phyloP scores from a whole-genome alignment of 2,888 invertebrate genomes.

The Megamerina dolium region DNA sequence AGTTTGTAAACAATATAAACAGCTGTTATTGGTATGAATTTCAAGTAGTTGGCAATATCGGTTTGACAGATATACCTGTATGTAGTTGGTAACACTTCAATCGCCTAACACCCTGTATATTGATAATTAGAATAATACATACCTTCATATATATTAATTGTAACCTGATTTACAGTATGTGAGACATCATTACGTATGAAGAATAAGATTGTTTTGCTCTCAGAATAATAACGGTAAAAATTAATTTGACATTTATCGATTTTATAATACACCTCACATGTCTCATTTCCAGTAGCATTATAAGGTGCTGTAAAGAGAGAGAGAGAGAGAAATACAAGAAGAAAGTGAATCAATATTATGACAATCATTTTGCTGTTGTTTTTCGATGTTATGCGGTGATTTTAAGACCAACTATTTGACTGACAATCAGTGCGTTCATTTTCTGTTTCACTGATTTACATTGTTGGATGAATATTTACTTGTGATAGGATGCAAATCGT shows the following conservation, averaged over 20 bases:
- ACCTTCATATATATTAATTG: constrained; percentile 82
- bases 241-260: constrained; percentile 57
- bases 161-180: constrained; percentile 61
- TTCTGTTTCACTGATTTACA: no score
- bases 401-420: no score
- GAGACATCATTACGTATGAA: constrained; percentile 73
- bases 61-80: no score
- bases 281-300: constrained; percentile 73
- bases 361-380: background rate
- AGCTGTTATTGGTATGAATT: background rate
- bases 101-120: background rate
- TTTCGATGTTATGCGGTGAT: no score
- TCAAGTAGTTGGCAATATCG: background rate
- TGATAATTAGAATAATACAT: constrained; percentile 23
- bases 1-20: no score
- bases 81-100: no score
- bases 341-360: background rate
- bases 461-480: no score
- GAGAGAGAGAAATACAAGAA: no score
- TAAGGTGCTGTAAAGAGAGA: constrained; percentile 36
- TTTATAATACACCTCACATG: constrained; percentile 52
- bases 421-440: no score
- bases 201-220: constrained; percentile 70
- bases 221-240: constrained; percentile 63
- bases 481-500: no score